A percentile compares a stretch with the other conserved stretches of the same genome.
Conservation (phyloP, 2,888 invertebrate genomes). For the Anorthoa munda region DNA sequence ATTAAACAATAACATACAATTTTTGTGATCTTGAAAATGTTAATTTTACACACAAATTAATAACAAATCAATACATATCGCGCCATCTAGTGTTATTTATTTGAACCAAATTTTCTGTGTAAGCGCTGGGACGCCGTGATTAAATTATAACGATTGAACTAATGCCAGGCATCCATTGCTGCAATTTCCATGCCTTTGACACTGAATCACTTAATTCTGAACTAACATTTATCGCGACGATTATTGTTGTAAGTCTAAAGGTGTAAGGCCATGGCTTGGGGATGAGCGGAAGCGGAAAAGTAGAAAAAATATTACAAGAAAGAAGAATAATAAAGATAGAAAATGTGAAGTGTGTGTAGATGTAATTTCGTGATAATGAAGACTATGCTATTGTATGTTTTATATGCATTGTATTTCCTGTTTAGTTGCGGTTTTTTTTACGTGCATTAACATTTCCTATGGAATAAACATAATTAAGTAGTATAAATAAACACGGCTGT, state of each 20-base stretch:
- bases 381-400: not conserved
- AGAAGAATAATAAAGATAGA: not conserved
- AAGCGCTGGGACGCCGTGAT: no score
- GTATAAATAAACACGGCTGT: not conserved
- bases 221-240: constrained; percentile 43
- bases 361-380: not conserved
- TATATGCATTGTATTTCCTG: not conserved
- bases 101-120: no score
- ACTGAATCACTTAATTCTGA: constrained; percentile 55
- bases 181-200: constrained; percentile 53
- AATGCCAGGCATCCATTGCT: constrained; percentile 43
- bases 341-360: not conserved
- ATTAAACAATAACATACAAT: no score
- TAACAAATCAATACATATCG: no score
- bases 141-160: constrained; percentile 38
- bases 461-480: no score
- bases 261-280: constrained; percentile 16
- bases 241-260: constrained; percentile 50
- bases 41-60: no score
- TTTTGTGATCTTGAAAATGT: no score
- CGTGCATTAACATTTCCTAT: not conserved
- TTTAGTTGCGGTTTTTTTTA: not conserved
- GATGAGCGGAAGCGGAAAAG: constrained; percentile 16
- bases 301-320: not conserved
- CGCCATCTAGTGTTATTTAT: no score